Percentiles rank a stretch among this genome's conserved stretches.
phyloP scores from a whole-genome alignment of 2,113 vertebrate genomes.

The Cyrtonyx montezumae region DNA sequence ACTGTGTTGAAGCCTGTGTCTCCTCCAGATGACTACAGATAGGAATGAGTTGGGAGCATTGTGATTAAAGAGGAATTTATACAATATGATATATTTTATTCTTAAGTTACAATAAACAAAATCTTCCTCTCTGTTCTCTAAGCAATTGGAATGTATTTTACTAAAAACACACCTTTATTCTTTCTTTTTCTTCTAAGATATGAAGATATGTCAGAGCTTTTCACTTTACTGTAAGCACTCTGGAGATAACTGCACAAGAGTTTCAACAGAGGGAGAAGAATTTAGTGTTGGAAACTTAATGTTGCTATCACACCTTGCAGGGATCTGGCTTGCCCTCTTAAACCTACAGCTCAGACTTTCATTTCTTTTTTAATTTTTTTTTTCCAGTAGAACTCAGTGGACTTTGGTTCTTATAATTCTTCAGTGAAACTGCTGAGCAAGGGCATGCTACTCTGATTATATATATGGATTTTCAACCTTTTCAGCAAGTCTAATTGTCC shows the following conservation, averaged over 20 bases:
- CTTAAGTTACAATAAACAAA: not conserved
- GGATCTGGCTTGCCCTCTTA: not conserved
- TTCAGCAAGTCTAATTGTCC: not conserved
- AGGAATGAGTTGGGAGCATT: not conserved
- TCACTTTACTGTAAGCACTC: not conserved
- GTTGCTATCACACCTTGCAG: not conserved
- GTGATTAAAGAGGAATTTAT: not conserved
- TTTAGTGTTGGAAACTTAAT: not conserved
- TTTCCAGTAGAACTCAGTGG: accelerated
- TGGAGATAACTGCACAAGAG: not conserved
- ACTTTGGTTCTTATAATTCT: not conserved
- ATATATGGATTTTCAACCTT: not conserved
- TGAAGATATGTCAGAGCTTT: not conserved
- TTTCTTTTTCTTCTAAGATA: not conserved
- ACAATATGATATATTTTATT: not conserved
- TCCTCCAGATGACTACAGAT: not conserved
- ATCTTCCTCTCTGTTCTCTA: not conserved
- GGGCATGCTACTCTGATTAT: not conserved
- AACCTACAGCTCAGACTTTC: not conserved
- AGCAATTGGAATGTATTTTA: not conserved
- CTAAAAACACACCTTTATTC: accelerated
- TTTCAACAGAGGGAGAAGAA: not conserved
- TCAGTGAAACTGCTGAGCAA: not conserved
- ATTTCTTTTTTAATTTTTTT: too few relatives aligned
- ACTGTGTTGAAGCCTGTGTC: not conserved